phyloP scores from a whole-genome alignment of 37 sponge, comb jelly and placozoan species.

The Cliona cf. orientalis region DNA sequence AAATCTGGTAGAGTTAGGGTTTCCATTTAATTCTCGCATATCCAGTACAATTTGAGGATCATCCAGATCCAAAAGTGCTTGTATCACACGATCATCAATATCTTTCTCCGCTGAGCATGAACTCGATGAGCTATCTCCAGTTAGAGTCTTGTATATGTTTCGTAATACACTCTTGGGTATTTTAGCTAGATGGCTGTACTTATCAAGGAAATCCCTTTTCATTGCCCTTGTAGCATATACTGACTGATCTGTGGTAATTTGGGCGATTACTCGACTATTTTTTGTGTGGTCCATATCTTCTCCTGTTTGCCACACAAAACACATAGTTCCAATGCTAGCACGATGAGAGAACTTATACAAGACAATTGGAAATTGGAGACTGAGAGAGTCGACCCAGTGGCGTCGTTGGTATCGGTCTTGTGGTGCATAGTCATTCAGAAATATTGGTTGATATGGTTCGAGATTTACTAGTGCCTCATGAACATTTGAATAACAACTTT shows the following conservation, averaged over 20 bases:
- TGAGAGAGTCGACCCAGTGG: neutral
- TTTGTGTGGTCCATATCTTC: neutral
- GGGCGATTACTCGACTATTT: neutral
- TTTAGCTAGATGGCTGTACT: neutral
- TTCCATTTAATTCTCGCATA: slow-evolving; percentile 8
- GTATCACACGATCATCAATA: slow-evolving; percentile 8
- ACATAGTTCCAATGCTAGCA: slow-evolving; percentile 1
- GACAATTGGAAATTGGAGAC: neutral
- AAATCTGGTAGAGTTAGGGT: slow-evolving; percentile 22
- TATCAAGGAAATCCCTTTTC: neutral
- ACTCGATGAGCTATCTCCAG: neutral
- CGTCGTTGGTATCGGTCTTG: neutral
- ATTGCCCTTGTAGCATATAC: neutral
- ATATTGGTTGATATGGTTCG: neutral
- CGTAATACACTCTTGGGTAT: neutral
- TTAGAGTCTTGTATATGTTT: slow-evolving; percentile 13
- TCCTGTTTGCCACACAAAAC: neutral
- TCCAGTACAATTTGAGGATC: slow-evolving; percentile 36
- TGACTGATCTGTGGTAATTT: neutral
- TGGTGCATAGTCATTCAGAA: slow-evolving; percentile 6
- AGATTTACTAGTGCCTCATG: neutral
- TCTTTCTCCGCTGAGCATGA: neutral
- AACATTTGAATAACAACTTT: neutral
- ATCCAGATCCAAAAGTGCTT: slow-evolving; percentile 1
- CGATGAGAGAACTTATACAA: slow-evolving; percentile 7